A percentile compares a stretch with the other conserved stretches of the same genome.
Conservation (phyloP, 2,888 invertebrate genomes). For the Stramonita haemastoma region DNA sequence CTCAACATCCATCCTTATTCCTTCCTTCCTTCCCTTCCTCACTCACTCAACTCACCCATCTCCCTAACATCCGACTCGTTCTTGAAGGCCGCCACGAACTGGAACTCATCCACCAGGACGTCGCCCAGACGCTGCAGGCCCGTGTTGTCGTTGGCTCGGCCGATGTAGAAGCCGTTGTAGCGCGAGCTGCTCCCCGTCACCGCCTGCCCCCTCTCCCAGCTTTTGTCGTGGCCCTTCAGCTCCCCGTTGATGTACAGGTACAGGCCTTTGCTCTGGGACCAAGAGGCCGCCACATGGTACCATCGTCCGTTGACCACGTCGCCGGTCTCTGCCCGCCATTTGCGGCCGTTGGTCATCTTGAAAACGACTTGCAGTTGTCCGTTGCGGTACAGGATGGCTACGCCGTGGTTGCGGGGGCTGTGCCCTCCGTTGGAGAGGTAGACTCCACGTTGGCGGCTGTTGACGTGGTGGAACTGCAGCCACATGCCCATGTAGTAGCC, state of each 20-base stretch:
- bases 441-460: conserved; percentile 61
- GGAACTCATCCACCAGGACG: conserved; percentile 73
- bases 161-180: conserved; percentile 70
- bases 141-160: conserved; percentile 68
- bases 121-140: conserved; percentile 54
- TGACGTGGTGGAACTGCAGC: conserved; percentile 68
- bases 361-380: conserved; percentile 72
- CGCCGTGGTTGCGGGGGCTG: conserved; percentile 68
- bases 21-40: background rate
- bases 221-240: conserved; percentile 52
- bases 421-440: conserved; percentile 76
- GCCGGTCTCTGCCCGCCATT: conserved; percentile 64
- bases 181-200: conserved; percentile 42
- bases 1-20: background rate
- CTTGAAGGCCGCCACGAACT: conserved; percentile 69
- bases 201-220: conserved; percentile 43
- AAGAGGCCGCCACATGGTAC: conserved; percentile 75
- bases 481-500: conserved; percentile 75
- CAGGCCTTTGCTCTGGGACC: conserved; percentile 64
- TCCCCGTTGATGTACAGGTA: conserved; percentile 71
- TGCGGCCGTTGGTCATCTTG: conserved; percentile 65
- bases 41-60: conserved; percentile 59
- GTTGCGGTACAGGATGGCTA: conserved; percentile 73
- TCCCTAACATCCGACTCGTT: conserved; percentile 64
- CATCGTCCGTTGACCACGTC: conserved; percentile 68